Evolutionary conservation across 2,797 vertebrate genomes (phyloP).

Genomic region (Austrolebias charrua): DNA sequence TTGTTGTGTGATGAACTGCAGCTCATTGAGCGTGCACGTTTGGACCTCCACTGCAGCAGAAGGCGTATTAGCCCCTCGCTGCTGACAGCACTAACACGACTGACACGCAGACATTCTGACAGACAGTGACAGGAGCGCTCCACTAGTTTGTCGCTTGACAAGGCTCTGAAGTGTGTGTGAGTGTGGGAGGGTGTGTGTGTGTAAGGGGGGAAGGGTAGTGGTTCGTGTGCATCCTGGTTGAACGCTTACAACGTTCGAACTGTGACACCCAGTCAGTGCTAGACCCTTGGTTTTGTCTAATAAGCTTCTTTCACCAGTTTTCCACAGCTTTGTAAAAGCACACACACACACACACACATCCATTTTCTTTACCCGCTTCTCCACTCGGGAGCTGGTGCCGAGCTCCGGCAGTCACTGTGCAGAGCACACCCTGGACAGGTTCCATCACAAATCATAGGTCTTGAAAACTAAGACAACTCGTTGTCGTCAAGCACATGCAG

Average conservation of each 20-base stretch:
- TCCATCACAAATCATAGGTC: slow-evolving; percentile 11
- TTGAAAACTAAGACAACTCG: slow-evolving; percentile 41
- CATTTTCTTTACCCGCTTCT: neutral
- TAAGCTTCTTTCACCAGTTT: slow-evolving; percentile 47
- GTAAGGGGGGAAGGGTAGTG: slow-evolving; percentile 5
- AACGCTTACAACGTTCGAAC: slow-evolving; percentile 57
- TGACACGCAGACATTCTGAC: slow-evolving; percentile 58
- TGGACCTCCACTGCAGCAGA: neutral
- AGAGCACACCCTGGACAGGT: too few species aligned
- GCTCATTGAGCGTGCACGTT: too few species aligned
- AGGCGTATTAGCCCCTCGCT: slow-evolving; percentile 46
- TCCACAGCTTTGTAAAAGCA: slow-evolving; percentile 48
- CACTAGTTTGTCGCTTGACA: slow-evolving; percentile 68
- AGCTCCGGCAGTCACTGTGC: too few species aligned
- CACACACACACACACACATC: slow-evolving; percentile 26
- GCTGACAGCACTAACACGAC: slow-evolving; percentile 49
- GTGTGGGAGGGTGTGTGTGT: slow-evolving; percentile 10
- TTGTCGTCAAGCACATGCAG: neutral
- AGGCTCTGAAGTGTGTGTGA: slow-evolving; percentile 45
- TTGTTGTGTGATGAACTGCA: too few species aligned
- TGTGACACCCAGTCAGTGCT: slow-evolving; percentile 62
- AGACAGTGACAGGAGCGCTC: slow-evolving; percentile 65
- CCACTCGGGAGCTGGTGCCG: too few species aligned
- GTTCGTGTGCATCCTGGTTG: slow-evolving; percentile 39
- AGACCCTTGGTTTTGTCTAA: slow-evolving; percentile 65